Base-by-base conservation (phyloP, 2,888 invertebrate species). In the Rhamphomyia laevipes region DNA sequence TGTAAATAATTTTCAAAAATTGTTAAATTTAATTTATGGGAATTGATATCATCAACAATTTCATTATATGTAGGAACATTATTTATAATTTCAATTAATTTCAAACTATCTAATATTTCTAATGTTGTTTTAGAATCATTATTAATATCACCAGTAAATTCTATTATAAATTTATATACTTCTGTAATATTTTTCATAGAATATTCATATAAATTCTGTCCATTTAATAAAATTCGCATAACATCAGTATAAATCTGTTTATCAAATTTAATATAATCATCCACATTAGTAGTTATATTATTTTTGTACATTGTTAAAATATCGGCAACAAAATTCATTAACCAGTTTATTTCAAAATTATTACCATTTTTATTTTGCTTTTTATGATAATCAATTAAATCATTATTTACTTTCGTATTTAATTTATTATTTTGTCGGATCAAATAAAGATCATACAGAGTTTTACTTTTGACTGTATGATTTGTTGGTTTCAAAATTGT, bases 1-100 rank as follows among this genome's bases (percentile, higher is more conserved):
- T 61, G 57, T 3, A 61, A 59, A 4, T 66, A 57, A 17, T 63
- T 60, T 4, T 52, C 58, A 47, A 68, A 67, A 3, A 67, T 52
- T 4, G 53, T 46, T 7, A 43, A 1, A 13, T 55, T 50, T 21
- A 55, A 46, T 13, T 7, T 43, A 7, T 18, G 46, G 9, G 10
- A 4, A 7, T 17, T 23, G 13, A 23, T 30, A 12, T 41, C 15
- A 1, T 50, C 42, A 4, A n/a, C n/a, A 41, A 21, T 37, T 13
- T 2, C 1, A 49, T 35, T n/a, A 46, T 12, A n/a, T 1, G 31
- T 23, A 2, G 5, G 1, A 53, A n/a, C n/a, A n/a, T 35, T n/a
- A 46, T 51, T 15, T 38, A 9, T 43, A 49, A n/a, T 16, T 15
- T 49, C 43, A 27, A 2, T 3, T 10, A 16, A 53, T 6, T 27